A percentile compares a stretch with the other conserved stretches of the same genome.
Conservation (phyloP, 2,888 invertebrate species). For the Drosophila stalkeri region DNA sequence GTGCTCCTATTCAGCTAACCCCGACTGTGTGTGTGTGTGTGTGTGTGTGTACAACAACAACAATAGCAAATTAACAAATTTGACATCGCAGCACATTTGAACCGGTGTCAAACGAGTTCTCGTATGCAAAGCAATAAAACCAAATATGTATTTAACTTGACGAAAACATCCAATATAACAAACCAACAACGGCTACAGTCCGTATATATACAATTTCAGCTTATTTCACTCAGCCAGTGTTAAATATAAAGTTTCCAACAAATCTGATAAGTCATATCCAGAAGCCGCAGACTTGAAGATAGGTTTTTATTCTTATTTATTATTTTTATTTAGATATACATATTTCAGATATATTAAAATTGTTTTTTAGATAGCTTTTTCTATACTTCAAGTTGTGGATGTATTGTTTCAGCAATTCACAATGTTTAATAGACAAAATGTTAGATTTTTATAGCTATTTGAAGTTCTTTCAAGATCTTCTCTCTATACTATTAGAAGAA, state of each 20-base stretch:
- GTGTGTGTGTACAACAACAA: not conserved
- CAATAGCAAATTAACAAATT: conserved; percentile 4
- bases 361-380: not conserved
- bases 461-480: too few relatives aligned
- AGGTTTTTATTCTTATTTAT: too few relatives aligned
- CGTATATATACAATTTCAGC: not conserved
- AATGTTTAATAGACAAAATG: not conserved
- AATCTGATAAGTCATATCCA: conserved; percentile 7
- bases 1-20: not conserved
- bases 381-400: too few relatives aligned
- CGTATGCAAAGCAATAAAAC: conserved; percentile 21
- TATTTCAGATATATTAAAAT: not conserved
- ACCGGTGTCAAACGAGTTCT: conserved; percentile 23
- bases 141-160: conserved; percentile 6
- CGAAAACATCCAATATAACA: conserved; percentile 7
- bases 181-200: not conserved
- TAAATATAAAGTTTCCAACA: not conserved
- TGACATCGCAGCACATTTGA: conserved; percentile 21
- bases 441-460: not conserved
- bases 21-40: not conserved
- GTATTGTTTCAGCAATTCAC: not conserved
- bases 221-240: not conserved
- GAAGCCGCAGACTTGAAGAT: not conserved
- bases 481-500: too few relatives aligned
- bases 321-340: not conserved